Evolutionary conservation across 37 sponge, comb jelly and placozoan species (phyloP).

Genomic region (Spongia lamella): DNA sequence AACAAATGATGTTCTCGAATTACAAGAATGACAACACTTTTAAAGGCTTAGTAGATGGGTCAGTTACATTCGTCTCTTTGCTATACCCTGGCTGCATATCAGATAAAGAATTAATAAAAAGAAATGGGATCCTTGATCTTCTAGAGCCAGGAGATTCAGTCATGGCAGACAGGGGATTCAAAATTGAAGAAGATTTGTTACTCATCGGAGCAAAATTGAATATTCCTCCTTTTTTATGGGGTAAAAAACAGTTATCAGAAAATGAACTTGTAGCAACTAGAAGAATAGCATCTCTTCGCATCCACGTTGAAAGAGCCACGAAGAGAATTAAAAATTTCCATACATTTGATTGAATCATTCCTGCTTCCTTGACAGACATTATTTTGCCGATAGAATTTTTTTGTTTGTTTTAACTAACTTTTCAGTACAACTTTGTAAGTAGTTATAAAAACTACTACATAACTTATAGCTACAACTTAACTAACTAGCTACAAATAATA

Average conservation of each 20-base stretch:
- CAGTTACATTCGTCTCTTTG: slow-evolving; percentile 37
- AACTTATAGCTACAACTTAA: too few relatives aligned
- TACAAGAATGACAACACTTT: slow-evolving; percentile 56
- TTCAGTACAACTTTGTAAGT: too few relatives aligned
- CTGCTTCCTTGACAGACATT: slow-evolving; percentile 26
- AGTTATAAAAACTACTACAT: too few relatives aligned
- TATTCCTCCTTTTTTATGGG: slow-evolving; percentile 61
- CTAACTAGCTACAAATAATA: too few relatives aligned
- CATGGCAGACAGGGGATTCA: slow-evolving; percentile 68
- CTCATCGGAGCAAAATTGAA: slow-evolving; percentile 40
- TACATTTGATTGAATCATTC: slow-evolving; percentile 54
- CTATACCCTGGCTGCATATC: slow-evolving; percentile 58
- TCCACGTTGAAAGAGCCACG: too few relatives aligned
- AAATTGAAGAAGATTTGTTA: slow-evolving; percentile 55
- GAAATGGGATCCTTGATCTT: slow-evolving; percentile 29
- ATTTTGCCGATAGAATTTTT: slow-evolving; percentile 37
- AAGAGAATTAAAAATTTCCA: too few relatives aligned
- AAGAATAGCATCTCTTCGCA: slow-evolving; percentile 54
- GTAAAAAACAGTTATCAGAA: slow-evolving; percentile 28
- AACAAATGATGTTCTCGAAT: slow-evolving; percentile 45
- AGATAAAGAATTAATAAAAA: slow-evolving; percentile 41
- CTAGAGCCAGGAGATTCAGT: slow-evolving; percentile 49
- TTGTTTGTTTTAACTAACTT: slow-evolving; percentile 52
- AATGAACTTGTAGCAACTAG: slow-evolving; percentile 39
- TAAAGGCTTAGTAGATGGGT: slow-evolving; percentile 47